Percentiles rank a stretch among this genome's conserved stretches.
phyloP scores from a whole-genome alignment of 2,797 vertebrate genomes.

The Cyprinella venusta region DNA sequence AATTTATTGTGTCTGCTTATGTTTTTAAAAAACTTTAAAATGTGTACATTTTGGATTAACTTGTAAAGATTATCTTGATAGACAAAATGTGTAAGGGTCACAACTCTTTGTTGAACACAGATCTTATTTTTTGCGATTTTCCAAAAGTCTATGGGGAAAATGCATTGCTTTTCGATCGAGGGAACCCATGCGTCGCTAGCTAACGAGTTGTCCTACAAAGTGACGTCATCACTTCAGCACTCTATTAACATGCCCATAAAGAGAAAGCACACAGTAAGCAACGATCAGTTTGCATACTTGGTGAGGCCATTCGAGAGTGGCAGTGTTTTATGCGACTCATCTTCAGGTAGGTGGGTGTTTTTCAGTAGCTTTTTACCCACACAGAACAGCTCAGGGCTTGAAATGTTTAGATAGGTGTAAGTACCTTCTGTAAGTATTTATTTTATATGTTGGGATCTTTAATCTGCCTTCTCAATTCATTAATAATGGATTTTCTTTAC shows the following conservation, averaged over 20 bases:
- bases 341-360: background rate
- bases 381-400: slow-evolving; percentile 27
- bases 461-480: slow-evolving; percentile 23
- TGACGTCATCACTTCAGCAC: too few species aligned
- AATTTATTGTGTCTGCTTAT: too few species aligned
- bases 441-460: slow-evolving; percentile 24
- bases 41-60: too few species aligned
- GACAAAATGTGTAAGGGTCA: too few species aligned
- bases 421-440: slow-evolving; percentile 53
- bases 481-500: slow-evolving; percentile 14
- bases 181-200: too few species aligned
- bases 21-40: too few species aligned
- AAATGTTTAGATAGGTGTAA: slow-evolving; percentile 20
- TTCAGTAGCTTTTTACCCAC: background rate
- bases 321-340: slow-evolving; percentile 36
- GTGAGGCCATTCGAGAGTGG: slow-evolving; percentile 14
- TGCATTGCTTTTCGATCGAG: too few species aligned
- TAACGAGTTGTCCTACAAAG: too few species aligned
- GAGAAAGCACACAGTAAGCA: background rate
- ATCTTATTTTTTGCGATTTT: too few species aligned
- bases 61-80: too few species aligned
- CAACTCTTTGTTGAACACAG: too few species aligned
- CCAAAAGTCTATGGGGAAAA: too few species aligned
- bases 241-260: background rate
- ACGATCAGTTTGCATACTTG: slow-evolving; percentile 53